phyloP scores from a whole-genome alignment of 2,113 vertebrate genomes.

The Megaceryle torquata region DNA sequence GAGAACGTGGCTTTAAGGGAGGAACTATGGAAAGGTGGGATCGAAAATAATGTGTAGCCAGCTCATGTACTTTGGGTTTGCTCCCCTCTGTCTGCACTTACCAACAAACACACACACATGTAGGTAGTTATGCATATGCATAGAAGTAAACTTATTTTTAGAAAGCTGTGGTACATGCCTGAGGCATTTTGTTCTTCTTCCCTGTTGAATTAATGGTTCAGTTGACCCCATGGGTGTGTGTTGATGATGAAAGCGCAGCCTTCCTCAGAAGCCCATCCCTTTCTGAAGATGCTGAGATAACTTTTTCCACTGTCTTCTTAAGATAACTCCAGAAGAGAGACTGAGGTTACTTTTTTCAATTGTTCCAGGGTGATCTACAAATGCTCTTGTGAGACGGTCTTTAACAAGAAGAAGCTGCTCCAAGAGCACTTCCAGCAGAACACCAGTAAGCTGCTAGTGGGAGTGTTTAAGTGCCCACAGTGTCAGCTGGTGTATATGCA shows the following conservation, averaged over 20 bases:
- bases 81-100: neutral
- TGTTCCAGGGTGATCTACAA: conserved; percentile 89
- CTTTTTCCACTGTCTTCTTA: neutral
- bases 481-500: conserved; percentile 90
- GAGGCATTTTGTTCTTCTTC: conserved; percentile 29
- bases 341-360: neutral
- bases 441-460: conserved; percentile 80
- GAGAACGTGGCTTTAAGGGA: neutral
- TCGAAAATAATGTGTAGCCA: neutral
- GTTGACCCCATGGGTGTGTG: neutral
- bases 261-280: neutral
- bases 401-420: conserved; percentile 91
- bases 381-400: conserved; percentile 92
- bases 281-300: neutral
- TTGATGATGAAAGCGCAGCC: neutral
- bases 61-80: neutral
- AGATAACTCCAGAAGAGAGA: neutral
- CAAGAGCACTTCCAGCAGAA: conserved; percentile 93
- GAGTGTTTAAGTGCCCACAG: conserved; percentile 93
- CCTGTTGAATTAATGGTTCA: neutral
- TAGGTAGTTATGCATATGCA: neutral
- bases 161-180: conserved; percentile 9
- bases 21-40: neutral
- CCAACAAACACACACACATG: neutral
- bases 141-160: conserved; percentile 25